These are phyloP conservation scores for Caradrina clavipalpis DNA, from an alignment of 2,888 invertebrate species.

Conservation along the genomic window DNA sequence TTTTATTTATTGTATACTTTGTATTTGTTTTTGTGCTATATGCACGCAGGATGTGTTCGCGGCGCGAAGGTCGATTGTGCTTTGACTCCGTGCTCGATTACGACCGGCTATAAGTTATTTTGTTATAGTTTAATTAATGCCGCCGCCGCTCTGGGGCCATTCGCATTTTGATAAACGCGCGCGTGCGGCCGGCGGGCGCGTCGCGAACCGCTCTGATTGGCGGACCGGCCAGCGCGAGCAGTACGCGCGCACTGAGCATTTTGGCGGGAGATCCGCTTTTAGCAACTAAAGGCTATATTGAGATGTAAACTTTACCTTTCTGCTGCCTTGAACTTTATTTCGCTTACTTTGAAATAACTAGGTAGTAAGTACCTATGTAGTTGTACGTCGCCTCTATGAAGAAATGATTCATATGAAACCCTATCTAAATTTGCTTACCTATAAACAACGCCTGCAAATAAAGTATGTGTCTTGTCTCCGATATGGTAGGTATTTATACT, in stretches of 20 bases:
- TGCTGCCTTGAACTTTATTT: conserved; percentile 57
- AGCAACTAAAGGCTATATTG: conserved; percentile 65
- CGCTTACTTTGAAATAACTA: conserved; percentile 3
- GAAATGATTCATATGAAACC: conserved; percentile 8
- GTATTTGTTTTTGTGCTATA: conserved; percentile 72
- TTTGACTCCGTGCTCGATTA: conserved; percentile 73
- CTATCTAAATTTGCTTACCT: neutral
- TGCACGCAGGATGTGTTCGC: conserved; percentile 76
- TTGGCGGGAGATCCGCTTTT: conserved; percentile 83
- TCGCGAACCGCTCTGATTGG: conserved; percentile 87
- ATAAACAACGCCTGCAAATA: neutral
- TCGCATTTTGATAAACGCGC: conserved; percentile 85
- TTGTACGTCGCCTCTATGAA: neutral
- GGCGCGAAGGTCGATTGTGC: conserved; percentile 74
- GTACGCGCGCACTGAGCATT: conserved; percentile 67
- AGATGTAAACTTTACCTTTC: conserved; percentile 68
- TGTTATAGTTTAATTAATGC: conserved; percentile 78
- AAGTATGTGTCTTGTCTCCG: too few relatives aligned
- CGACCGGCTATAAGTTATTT: conserved; percentile 79
- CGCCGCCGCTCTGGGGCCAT: conserved; percentile 70
- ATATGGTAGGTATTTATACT: too few relatives aligned
- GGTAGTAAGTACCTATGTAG: too few relatives aligned
- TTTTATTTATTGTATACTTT: conserved; percentile 77
- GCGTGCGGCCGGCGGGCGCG: conserved; percentile 78
- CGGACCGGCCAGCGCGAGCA: conserved; percentile 68